These are phyloP conservation scores for Sciurus vulgaris DNA, from an alignment of 2,797 vertebrate genomes.

Conservation along the genomic window DNA sequence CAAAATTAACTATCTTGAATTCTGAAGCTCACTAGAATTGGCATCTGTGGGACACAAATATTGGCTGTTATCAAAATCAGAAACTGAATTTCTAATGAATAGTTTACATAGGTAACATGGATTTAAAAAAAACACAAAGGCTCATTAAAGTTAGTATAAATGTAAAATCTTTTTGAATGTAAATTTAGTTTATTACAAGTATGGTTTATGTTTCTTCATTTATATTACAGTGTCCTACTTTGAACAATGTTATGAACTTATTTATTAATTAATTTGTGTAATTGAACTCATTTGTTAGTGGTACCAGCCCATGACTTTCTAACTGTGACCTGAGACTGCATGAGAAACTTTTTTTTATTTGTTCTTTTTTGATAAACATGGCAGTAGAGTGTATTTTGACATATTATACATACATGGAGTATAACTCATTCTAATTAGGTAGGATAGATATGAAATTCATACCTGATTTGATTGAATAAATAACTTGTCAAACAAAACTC, in stretches of 20 bases:
- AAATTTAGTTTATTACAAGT: no score
- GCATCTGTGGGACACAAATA: slow-evolving; percentile 66
- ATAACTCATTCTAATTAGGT: no score
- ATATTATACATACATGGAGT: no score
- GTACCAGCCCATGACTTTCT: not conserved
- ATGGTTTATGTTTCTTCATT: not conserved
- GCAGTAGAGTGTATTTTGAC: no score
- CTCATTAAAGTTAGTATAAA: slow-evolving; percentile 77
- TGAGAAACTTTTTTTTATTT: not conserved
- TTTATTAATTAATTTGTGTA: not conserved
- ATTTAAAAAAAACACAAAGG: slow-evolving; percentile 67
- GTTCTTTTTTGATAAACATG: no score
- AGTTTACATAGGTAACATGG: slow-evolving; percentile 68
- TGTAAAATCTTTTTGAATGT: slow-evolving; percentile 23
- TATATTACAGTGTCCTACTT: slow-evolving; percentile 19
- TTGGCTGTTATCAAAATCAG: slow-evolving; percentile 70
- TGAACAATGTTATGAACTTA: not conserved
- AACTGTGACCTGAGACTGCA: not conserved
- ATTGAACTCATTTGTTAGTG: not conserved
- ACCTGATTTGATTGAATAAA: slow-evolving; percentile 75
- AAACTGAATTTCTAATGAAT: slow-evolving; percentile 70
- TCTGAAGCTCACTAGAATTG: slow-evolving; percentile 62
- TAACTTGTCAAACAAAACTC: slow-evolving; percentile 71
- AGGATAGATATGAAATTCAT: slow-evolving; percentile 34
- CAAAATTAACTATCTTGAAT: slow-evolving; percentile 42